Evolutionary conservation across 2,797 vertebrate species (phyloP), one percentile per base, ranked within the genome.

Genomic region (Pagetopsis macropterus): DNA sequence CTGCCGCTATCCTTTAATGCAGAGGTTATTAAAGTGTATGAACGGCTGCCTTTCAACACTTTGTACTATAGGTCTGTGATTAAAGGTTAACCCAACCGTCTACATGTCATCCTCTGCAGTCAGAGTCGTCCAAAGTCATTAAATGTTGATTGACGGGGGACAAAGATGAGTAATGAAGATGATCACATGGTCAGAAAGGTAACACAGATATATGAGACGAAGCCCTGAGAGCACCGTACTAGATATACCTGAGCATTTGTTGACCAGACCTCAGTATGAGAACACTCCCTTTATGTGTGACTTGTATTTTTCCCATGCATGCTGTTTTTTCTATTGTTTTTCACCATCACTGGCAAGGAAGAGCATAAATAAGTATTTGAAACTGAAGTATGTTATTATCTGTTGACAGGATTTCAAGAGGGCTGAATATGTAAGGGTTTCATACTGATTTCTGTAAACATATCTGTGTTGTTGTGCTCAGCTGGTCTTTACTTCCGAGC

Each of bases 1-100:
- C 51, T 31, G 14, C 37, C 49, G 19, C 52, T 74, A 45, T 78
- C 61, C 19, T 64, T 61, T 74, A 75, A 82, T 72, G 48, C 74
- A 65, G 3, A 14, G 13, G 63, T 70, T 81, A 73, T 84, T 81
- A 79, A 65, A 75, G 64, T 55, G 58, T 21, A 46, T 14, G 27
- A 81, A 70, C 44, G 41, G 57, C 79, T 61, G 58, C 62, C 86
- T 87, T 87, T 89, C 85, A 90, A 77, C 79, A 70, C 76, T 27
- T 70, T 43, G 45, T 37, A 82, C 71, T 79, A 70, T 81, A 5
- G 33, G 52, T 52, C 78, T 65, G 66, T 71, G 70, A 88, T 88
- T 79, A 79, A 85, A 87, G 75, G 78, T 72, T 61, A 66, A 62
- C 63, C 51, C 48, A 57, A 21, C 48, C 48, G 37, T 67, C 60